Evolutionary conservation across 2,113 vertebrate genomes (phyloP).

Genomic region (Notiomystis cincta): DNA sequence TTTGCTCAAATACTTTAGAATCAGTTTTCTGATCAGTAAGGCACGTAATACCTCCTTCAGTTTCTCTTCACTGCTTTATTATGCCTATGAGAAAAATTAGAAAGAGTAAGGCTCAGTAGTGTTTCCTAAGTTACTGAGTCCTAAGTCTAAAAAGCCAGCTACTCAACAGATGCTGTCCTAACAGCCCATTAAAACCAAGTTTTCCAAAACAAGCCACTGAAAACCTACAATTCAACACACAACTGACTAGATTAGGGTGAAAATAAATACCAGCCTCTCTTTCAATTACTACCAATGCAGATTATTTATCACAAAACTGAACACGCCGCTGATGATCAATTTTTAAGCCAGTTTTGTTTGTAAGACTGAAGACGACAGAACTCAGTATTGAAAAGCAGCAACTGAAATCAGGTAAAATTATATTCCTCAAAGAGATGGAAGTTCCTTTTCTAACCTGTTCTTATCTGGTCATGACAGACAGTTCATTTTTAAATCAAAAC

Average conservation of each 20-base stretch:
- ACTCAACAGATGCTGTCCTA: conserved; percentile 53
- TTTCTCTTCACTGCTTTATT: not conserved
- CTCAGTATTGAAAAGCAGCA: not conserved
- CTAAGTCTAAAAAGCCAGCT: conserved; percentile 62
- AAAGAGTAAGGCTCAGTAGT: not conserved
- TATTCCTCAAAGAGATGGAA: not conserved
- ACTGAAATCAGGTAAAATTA: not conserved
- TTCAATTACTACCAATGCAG: not conserved
- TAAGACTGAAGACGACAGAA: not conserved
- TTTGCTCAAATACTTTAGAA: not conserved
- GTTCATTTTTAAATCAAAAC: not conserved
- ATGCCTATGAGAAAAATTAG: not conserved
- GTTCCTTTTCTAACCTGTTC: not conserved
- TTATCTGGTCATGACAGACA: not conserved
- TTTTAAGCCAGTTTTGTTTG: not conserved
- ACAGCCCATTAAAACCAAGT: not conserved
- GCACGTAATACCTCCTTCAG: not conserved
- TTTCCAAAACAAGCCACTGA: not conserved
- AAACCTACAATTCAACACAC: not conserved
- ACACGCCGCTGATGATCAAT: not conserved
- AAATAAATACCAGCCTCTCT: not conserved
- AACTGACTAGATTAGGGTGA: not conserved
- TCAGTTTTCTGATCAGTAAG: not conserved
- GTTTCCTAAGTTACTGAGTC: conserved; percentile 69
- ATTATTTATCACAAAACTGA: not conserved